Evolutionary conservation across 2,797 vertebrate species (phyloP).

Genomic region (Decapterus maruadsi): DNA sequence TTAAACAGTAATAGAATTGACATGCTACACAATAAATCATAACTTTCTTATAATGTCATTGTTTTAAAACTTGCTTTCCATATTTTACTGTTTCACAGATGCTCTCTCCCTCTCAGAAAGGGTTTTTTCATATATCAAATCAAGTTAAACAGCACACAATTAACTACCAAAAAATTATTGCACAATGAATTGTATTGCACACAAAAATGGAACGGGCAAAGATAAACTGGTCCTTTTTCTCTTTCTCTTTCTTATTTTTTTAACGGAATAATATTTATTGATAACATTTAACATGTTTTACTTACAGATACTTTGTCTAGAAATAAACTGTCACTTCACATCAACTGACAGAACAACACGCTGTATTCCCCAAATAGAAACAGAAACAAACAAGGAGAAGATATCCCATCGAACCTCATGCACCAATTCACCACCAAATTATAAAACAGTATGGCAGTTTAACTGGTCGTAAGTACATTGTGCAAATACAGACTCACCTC

Average conservation of each 20-base stretch:
- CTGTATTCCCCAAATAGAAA: constrained; percentile 70
- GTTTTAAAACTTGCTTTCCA: not conserved
- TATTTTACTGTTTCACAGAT: constrained; percentile 23
- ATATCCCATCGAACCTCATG: constrained; percentile 84
- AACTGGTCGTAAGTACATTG: constrained; percentile 78
- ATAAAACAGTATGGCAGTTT: constrained; percentile 68
- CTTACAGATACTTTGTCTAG: constrained; percentile 84
- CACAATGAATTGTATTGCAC: not conserved
- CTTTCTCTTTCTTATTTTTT: constrained; percentile 38
- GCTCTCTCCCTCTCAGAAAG: not conserved
- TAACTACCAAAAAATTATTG: not conserved
- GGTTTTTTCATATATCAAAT: constrained; percentile 8
- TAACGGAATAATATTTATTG: constrained; percentile 81
- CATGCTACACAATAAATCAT: constrained; percentile 22
- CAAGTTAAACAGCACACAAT: not conserved
- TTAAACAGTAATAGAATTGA: constrained; percentile 16
- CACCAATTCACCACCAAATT: constrained; percentile 78
- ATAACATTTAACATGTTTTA: constrained; percentile 85
- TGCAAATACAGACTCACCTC: constrained; percentile 80
- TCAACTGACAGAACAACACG: constrained; percentile 85
- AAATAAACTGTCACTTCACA: constrained; percentile 90
- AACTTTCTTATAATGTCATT: not conserved
- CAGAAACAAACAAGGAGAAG: constrained; percentile 70
- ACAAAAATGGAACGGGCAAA: constrained; percentile 24
- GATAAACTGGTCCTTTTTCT: constrained; percentile 36